A percentile compares a stretch with the other conserved stretches of the same genome.
Evolutionary conservation across 2,888 invertebrate species (phyloP).

Genomic region (Erebia epiphron): DNA sequence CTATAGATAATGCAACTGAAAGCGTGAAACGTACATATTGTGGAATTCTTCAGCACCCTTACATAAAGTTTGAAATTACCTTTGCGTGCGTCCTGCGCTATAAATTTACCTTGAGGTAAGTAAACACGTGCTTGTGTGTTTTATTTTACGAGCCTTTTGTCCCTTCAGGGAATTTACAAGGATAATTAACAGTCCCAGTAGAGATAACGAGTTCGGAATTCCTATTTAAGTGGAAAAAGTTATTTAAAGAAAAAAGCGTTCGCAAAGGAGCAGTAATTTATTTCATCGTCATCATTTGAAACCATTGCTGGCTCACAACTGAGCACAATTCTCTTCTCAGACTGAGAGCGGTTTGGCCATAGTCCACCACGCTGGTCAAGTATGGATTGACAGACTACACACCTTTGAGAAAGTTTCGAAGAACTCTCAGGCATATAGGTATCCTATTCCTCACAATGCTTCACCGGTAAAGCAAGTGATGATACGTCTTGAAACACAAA

Average conservation of each 20-base stretch:
- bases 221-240: neutral
- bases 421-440: no score
- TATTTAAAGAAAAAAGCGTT: neutral
- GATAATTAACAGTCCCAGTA: neutral
- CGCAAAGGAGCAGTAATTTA: neutral
- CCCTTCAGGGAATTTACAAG: conserved; percentile 3
- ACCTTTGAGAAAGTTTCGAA: no score
- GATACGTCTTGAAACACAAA: no score
- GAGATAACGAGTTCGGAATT: conserved; percentile 11
- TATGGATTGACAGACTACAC: no score
- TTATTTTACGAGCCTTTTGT: conserved; percentile 22
- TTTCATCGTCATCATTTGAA: neutral
- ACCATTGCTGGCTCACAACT: no score
- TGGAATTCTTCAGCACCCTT: conserved; percentile 9
- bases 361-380: no score
- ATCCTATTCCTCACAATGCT: no score
- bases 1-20: neutral
- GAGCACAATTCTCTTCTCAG: no score
- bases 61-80: conserved; percentile 18
- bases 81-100: conserved; percentile 18
- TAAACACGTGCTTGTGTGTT: conserved; percentile 27
- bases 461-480: no score
- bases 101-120: conserved; percentile 23
- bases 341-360: no score
- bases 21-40: conserved; percentile 2